Conservation (phyloP, 2,888 invertebrate genomes). For the Orchesella flavescens region DNA sequence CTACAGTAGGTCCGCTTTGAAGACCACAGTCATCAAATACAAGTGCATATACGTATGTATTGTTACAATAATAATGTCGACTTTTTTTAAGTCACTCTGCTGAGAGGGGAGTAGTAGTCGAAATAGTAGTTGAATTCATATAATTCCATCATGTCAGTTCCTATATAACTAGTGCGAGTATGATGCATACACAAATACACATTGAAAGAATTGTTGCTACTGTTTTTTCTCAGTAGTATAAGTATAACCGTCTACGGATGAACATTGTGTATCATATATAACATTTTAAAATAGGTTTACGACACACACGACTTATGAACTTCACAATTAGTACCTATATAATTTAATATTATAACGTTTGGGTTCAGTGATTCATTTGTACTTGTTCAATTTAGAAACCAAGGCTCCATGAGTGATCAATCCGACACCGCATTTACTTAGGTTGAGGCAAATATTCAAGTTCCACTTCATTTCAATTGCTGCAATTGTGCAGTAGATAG, state of each 20-base stretch:
- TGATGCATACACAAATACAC: not conserved
- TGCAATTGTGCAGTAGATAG: too few relatives aligned
- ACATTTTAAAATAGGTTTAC: not conserved
- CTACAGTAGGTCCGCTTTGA: not conserved
- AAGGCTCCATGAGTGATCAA: conserved; percentile 25
- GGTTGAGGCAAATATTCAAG: not conserved
- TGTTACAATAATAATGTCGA: not conserved
- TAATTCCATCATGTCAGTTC: too few relatives aligned
- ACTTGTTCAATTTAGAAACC: conserved; percentile 37
- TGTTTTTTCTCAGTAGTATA: too few relatives aligned
- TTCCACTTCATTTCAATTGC: too few relatives aligned
- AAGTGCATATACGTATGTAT: not conserved
- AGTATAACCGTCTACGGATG: too few relatives aligned
- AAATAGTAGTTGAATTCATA: too few relatives aligned
- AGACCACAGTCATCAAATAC: not conserved
- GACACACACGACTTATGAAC: too few relatives aligned
- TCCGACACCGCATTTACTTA: not conserved
- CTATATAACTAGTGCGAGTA: not conserved
- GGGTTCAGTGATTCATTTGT: conserved; percentile 41
- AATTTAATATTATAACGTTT: not conserved
- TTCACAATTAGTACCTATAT: not conserved
- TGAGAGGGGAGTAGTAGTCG: too few relatives aligned
- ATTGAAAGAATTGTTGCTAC: not conserved
- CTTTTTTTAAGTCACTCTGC: too few relatives aligned
- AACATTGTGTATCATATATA: not conserved